Percentiles rank a stretch among this genome's conserved stretches.
Evolutionary conservation across 2,888 invertebrate genomes (phyloP).

Genomic region (Drosophila suboccidentalis): DNA sequence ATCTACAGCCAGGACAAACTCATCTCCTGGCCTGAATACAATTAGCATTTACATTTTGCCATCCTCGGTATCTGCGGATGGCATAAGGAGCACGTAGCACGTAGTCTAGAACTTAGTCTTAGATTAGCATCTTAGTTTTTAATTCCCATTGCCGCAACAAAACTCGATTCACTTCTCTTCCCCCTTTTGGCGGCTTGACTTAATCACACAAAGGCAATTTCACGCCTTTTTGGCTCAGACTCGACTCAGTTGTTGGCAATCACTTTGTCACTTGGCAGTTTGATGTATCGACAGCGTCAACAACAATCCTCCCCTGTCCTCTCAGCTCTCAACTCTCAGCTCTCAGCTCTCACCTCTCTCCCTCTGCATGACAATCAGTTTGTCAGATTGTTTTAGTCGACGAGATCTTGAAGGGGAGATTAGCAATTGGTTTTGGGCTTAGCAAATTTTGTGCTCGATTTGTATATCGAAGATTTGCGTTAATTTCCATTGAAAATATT

Average conservation of each 20-base stretch:
- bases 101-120: slow-evolving; percentile 48
- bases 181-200: slow-evolving; percentile 59
- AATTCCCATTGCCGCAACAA: slow-evolving; percentile 38
- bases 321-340: background rate
- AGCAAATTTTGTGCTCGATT: slow-evolving; percentile 78
- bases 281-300: slow-evolving; percentile 73
- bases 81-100: slow-evolving; percentile 75
- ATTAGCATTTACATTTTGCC: slow-evolving; percentile 78
- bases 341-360: slow-evolving; percentile 9
- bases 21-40: slow-evolving; percentile 48
- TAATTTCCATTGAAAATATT: slow-evolving; percentile 66
- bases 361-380: slow-evolving; percentile 32
- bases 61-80: slow-evolving; percentile 48
- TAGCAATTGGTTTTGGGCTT: slow-evolving; percentile 58
- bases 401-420: slow-evolving; percentile 78
- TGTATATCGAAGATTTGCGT: slow-evolving; percentile 71
- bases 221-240: slow-evolving; percentile 81
- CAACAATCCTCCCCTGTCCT: slow-evolving; percentile 26
- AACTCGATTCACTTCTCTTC: background rate
- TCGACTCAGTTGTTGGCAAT: slow-evolving; percentile 42
- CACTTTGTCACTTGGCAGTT: slow-evolving; percentile 78
- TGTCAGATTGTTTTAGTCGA: slow-evolving; percentile 49
- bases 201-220: slow-evolving; percentile 83
- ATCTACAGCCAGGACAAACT: slow-evolving; percentile 14
- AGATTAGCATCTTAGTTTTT: slow-evolving; percentile 74